Base-by-base conservation (phyloP, 2,888 invertebrate species). In the Tipula helvola region DNA sequence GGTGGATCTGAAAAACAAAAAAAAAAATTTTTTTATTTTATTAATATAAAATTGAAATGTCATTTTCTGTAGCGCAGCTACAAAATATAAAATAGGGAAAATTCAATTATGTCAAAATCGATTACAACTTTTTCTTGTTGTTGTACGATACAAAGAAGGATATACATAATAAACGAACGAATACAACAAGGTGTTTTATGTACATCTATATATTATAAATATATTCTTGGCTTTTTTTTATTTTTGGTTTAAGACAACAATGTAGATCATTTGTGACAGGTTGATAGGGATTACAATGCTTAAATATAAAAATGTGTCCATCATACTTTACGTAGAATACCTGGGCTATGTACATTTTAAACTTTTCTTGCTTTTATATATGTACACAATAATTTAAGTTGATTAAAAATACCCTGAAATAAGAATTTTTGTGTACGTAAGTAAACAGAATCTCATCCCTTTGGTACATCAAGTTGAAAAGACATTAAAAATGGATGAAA, bases 1-100 rank as follows among this genome's bases (percentile, higher is more conserved):
- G 88, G 88, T 39, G 88, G 88, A 88, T 87, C 88, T 88, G 57
- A 16, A 83, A 16, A 18, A 18, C 85, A 36, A 83, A 84, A 86
- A 42, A 86, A 83, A 86, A 52, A 2, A 44, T 10, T 1, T 83
- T 83, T 52, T 52, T 52, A 16, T 52, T 5, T 52, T 52, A 10
- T 39, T 39, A 7, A 7, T 28, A 28, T 39, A 39, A 39, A 39
- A 39, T 39, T 39, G 44, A 44, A 52, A 3, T 28, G 71, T 71
- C 28, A 71, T 71, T 18, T 10, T 2, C 2, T 57, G 28, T 28
- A 71, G 13, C 52, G 18, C 28, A 71, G 13, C 52, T 16, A 52
- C 52, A 52, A 52, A 52, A 52, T 52, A 28, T 18, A 71, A 71
- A 71, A 71, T 28, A 2, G 28, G 13, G 28, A 28, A 71, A 71